These are phyloP conservation scores for Aleiodes testaceus DNA, from an alignment of 2,888 invertebrate genomes.

Conservation along the genomic window DNA sequence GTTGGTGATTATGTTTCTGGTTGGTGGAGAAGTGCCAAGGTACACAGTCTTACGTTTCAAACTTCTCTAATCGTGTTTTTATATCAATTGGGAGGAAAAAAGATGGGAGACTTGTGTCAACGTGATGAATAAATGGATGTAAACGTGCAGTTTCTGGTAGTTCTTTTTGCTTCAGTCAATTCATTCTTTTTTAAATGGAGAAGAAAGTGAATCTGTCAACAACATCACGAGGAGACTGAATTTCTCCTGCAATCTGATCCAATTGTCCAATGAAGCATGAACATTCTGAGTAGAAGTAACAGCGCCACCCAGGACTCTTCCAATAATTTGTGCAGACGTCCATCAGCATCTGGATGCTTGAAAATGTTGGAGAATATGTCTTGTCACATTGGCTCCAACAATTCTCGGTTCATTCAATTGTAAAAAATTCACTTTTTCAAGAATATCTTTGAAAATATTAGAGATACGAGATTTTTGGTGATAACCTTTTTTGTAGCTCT, in stretches of 20 bases:
- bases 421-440: too few relatives aligned
- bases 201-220: conserved; percentile 31
- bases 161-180: too few relatives aligned
- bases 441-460: too few relatives aligned
- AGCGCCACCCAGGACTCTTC: background rate
- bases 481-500: too few relatives aligned
- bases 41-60: conserved; percentile 8
- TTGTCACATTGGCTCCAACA: background rate
- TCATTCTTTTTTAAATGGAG: conserved; percentile 26
- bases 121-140: background rate
- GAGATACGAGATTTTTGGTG: too few relatives aligned
- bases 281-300: background rate
- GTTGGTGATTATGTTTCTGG: background rate
- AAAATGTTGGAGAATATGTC: background rate
- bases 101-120: background rate
- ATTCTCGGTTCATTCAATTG: too few relatives aligned
- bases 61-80: background rate
- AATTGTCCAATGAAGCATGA: conserved; percentile 45
- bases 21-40: conserved; percentile 21
- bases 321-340: background rate
- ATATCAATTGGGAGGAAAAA: background rate
- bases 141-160: too few relatives aligned
- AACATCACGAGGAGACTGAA: conserved; percentile 22
- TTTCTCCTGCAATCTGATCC: conserved; percentile 41
- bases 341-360: background rate